Evolutionary conservation across 2,888 invertebrate genomes (phyloP), one percentile per base, ranked within the genome.

Genomic region (Hirtodrosophila trivittata): DNA sequence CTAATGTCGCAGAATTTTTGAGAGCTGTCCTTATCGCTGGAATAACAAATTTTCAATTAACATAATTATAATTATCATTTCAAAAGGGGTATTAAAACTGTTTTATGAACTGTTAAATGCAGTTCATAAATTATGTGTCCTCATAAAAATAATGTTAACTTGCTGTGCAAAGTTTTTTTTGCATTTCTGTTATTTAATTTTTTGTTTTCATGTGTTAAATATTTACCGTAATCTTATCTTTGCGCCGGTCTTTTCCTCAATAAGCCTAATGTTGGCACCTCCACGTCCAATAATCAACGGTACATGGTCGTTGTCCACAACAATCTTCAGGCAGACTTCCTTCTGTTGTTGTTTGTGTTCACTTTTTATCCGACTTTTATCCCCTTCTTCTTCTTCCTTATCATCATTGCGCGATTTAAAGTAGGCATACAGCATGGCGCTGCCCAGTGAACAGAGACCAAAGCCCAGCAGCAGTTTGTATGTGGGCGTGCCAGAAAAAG

Each of bases 241-340:
- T 3, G 97, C 95, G 30, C 94, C 93, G 0, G 95, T 94, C 75
- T 93, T 93, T 50, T 93, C 92, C 89, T 97, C 94, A 64, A 97
- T 93, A 56, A 93, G 92, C 89, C 95, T 95, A 43, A 97, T 93
- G 81, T 94, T 94, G n/a, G 92, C 91, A 4, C 97, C 97, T 76
- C 93, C 93, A 73, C 95, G 92, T 30, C 97, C 95, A 78, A 95
- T 94, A 54, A 95, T 90, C 50, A 92, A 91, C 5, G 94, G 93
- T 12, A 95, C 93, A 80, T 93, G 92, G 52, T 93, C 92, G 77
- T 93, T 94, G 0, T 94, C 92, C 14, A 95, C 92, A 66, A 91
- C 89, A 1, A 94, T 88, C 89, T 94, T 93, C 43, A 93, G 89
- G 10, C 91, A 90, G 76, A 92, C 92, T 43, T 90, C 90, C 72